Base-by-base conservation (phyloP, 2,888 invertebrate genomes). In the Camptogramma bilineatum region DNA sequence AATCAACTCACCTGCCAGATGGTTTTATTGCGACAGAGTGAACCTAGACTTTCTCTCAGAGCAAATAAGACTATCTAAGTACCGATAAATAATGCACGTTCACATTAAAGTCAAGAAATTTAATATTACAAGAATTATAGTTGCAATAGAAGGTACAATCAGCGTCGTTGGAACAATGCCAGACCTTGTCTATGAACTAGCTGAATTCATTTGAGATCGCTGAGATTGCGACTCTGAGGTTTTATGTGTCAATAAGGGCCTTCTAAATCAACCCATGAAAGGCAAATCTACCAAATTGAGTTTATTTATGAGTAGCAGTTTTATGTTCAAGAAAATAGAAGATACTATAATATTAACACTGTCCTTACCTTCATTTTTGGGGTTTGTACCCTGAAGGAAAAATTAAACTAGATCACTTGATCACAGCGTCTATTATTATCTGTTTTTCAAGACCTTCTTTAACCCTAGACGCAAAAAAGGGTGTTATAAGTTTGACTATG, bases 101-200 rank as follows among this genome's bases (percentile, higher is more conserved):
- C 69, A 71, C 70, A 72, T 75, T 71, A 75, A 58, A 67, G 73
- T 69, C 73, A 72, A 64, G 70, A 70, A 78, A 77, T 79, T 78
- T 79, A 83, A 84, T 82, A 83, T 73, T 70, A 69, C 65, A 82
- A 82, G 80, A 85, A 81, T 84, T 85, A 83, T 81, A 78, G 78
- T 75, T 77, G 79, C 82, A 81, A 80, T 84, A 85, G 79, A 86
- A 83, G 28, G 84, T 80, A 74, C 80, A 88, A 87, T 87, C 87
- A 87, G 81, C 77, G 83, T 80, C 78, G 73, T 74, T 89, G 89
- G 89, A 83, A 54, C 52, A 24, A 31, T 55, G 84, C 88, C 89
- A 88, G 76, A 75, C 74, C 69, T 69, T 76, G 76, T 76, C 80
- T 83, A 83, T 83, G 81, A 82, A 82, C 79, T 83, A 78, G 75